Conservation (phyloP, 2,113 vertebrate species). For the Ctenodactylus gundi region DNA sequence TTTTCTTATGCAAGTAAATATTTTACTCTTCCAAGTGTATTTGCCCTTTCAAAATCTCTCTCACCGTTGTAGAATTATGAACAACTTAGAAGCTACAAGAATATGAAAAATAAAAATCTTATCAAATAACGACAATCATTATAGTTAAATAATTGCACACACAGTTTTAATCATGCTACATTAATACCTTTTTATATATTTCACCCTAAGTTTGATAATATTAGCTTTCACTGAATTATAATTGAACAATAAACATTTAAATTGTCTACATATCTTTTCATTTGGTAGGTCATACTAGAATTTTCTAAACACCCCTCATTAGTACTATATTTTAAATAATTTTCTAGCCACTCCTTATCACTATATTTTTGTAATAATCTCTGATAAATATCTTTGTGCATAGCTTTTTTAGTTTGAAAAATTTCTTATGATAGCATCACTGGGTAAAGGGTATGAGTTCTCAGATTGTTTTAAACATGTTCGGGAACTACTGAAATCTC, state of each 20-base stretch:
- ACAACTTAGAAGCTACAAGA: not conserved
- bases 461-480: slow-evolving; percentile 1
- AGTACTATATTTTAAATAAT: not conserved
- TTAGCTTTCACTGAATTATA: slow-evolving; percentile 50
- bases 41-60: not conserved
- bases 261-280: not conserved
- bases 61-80: not conserved
- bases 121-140: not conserved
- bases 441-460: not conserved
- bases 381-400: not conserved
- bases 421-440: not conserved
- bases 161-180: not conserved
- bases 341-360: not conserved
- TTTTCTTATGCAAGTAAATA: slow-evolving; percentile 46
- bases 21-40: not conserved
- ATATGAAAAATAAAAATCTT: slow-evolving; percentile 9
- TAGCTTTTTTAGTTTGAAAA: slow-evolving; percentile 2
- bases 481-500: not conserved
- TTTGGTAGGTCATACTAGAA: not conserved
- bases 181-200: not conserved
- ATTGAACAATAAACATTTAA: not conserved
- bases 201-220: slow-evolving; percentile 3
- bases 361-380: not conserved
- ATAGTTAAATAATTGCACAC: too few species aligned
- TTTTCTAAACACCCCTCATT: not conserved